These are phyloP conservation scores for Torymus aiolomorphi DNA, from an alignment of 2,888 invertebrate genomes.

Conservation along the genomic window DNA sequence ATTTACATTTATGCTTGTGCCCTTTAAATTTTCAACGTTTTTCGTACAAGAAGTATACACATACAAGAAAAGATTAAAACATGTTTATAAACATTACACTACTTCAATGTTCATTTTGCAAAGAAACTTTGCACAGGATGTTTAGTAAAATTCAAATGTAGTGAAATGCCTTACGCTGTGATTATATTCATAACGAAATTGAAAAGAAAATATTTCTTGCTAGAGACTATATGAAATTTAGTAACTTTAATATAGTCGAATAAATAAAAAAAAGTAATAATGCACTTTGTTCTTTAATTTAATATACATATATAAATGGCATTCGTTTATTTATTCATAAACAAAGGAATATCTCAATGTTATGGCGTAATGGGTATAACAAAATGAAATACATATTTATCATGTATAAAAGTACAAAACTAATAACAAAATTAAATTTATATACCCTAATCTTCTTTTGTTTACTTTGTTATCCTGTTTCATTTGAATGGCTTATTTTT, in stretches of 20 bases:
- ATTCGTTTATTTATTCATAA: constrained; percentile 65
- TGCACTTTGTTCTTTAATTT: constrained; percentile 66
- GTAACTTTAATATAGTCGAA: constrained; percentile 62
- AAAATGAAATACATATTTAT: constrained; percentile 69
- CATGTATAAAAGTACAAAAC: constrained; percentile 65
- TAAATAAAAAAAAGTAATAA: constrained; percentile 68
- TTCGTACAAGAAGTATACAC: neutral
- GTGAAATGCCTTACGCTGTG: constrained; percentile 71
- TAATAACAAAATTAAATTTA: constrained; percentile 21
- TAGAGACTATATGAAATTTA: constrained; percentile 61
- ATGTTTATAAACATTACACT: neutral
- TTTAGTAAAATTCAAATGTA: constrained; percentile 44
- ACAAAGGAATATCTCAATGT: constrained; percentile 69
- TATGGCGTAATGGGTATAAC: constrained; percentile 73
- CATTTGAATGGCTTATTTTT: constrained; percentile 44
- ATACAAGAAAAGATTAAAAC: neutral
- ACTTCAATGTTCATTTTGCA: constrained; percentile 22
- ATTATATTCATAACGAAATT: constrained; percentile 70
- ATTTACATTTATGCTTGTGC: constrained; percentile 26
- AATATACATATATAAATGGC: constrained; percentile 62
- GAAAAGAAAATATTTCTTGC: constrained; percentile 65
- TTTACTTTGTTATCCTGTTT: constrained; percentile 34
- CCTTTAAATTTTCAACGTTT: constrained; percentile 7
- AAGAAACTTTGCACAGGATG: constrained; percentile 47
- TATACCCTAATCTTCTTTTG: constrained; percentile 19